phyloP scores from a whole-genome alignment of 1,140 invertebrate genomes.

The Drosophila virilis region DNA sequence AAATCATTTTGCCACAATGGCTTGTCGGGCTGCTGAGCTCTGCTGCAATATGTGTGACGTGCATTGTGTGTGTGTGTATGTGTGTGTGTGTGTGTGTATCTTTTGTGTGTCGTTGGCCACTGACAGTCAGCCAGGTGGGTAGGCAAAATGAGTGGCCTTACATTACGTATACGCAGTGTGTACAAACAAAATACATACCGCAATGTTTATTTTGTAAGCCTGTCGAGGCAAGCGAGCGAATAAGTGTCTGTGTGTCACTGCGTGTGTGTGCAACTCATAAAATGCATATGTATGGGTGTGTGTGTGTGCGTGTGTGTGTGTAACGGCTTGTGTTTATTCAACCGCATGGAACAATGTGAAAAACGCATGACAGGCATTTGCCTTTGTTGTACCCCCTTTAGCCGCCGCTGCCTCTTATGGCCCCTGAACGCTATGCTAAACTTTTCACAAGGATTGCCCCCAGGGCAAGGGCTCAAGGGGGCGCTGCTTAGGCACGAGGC shows the following conservation, averaged over 20 bases:
- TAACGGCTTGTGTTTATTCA: slow-evolving; percentile 74
- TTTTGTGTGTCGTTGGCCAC: slow-evolving; percentile 53
- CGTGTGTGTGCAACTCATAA: slow-evolving; percentile 55
- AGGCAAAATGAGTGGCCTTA: slow-evolving; percentile 70
- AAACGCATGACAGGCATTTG: slow-evolving; percentile 75
- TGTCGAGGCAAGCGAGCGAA: slow-evolving; percentile 78
- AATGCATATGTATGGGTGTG: slow-evolving; percentile 54
- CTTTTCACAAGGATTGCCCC: slow-evolving; percentile 76
- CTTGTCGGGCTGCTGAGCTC: slow-evolving; percentile 52
- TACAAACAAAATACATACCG: slow-evolving; percentile 79
- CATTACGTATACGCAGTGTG: slow-evolving; percentile 80
- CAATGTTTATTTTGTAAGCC: slow-evolving; percentile 81
- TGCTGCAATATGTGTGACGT: slow-evolving; percentile 58
- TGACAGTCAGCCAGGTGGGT: slow-evolving; percentile 59
- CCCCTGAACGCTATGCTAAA: slow-evolving; percentile 66
- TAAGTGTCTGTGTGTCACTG: slow-evolving; percentile 59
- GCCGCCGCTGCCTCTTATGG: slow-evolving; percentile 7
- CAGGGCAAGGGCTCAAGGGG: slow-evolving; percentile 38
- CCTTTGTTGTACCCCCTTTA: slow-evolving; percentile 38
- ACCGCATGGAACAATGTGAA: slow-evolving; percentile 80
- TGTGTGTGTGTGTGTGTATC: slow-evolving; percentile 30
- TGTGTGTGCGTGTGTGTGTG: slow-evolving; percentile 33
- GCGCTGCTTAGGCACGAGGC: slow-evolving; percentile 45
- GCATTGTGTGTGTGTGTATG: slow-evolving; percentile 30
- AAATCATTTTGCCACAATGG: slow-evolving; percentile 61